These are phyloP conservation scores for Graphium colonna DNA, from an alignment of 2,888 invertebrate species.

Conservation along the genomic window DNA sequence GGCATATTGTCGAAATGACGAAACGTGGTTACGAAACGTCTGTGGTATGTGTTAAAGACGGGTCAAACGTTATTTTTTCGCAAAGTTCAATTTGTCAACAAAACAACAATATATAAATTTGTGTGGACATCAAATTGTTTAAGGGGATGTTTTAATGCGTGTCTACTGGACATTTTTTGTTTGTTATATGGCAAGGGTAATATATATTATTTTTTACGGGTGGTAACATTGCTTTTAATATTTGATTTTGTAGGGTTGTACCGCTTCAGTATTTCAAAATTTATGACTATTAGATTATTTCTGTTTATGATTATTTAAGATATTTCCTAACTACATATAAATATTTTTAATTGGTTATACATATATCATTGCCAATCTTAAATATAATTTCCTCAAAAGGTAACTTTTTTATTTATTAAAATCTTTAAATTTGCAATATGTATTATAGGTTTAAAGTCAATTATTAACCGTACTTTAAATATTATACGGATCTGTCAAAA, in stretches of 20 bases:
- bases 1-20: conserved; percentile 10
- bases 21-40: conserved; percentile 16
- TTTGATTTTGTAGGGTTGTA: too few species aligned
- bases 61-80: conserved; percentile 17
- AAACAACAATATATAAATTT: conserved; percentile 2
- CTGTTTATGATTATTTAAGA: too few species aligned
- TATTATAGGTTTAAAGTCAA: not conserved
- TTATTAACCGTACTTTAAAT: not conserved
- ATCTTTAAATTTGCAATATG: too few species aligned
- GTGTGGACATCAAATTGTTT: not conserved
- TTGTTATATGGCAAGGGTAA: not conserved
- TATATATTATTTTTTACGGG: not conserved
- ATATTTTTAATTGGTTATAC: too few species aligned
- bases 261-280: too few species aligned
- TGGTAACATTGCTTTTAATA: too few species aligned
- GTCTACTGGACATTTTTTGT: not conserved
- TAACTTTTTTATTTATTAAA: too few species aligned
- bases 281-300: too few species aligned
- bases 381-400: too few species aligned
- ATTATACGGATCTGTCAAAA: not conserved
- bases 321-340: too few species aligned
- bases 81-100: conserved; percentile 16
- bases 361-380: too few species aligned
- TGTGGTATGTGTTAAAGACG: conserved; percentile 13
- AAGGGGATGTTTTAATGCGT: not conserved